Conservation (phyloP, 2,797 vertebrate genomes). For the Onychomys arenicola region DNA sequence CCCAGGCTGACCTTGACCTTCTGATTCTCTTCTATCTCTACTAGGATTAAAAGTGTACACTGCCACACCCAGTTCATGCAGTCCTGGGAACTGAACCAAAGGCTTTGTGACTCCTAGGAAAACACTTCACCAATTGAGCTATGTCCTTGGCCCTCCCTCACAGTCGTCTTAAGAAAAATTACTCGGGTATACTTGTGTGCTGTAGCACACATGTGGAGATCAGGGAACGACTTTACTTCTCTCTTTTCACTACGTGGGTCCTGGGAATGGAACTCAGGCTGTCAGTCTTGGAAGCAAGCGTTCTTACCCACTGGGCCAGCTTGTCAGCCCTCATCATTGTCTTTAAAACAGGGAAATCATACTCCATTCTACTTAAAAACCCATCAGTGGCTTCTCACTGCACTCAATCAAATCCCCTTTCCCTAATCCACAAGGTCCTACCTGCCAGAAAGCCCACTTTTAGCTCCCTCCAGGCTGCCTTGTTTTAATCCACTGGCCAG, state of each 20-base stretch:
- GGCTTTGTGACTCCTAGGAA: not conserved
- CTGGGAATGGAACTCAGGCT: not conserved
- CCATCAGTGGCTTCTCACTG: not conserved
- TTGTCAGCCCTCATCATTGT: not conserved
- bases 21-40: not conserved
- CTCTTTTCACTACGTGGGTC: not conserved
- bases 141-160: not conserved
- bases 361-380: slow-evolving; percentile 9
- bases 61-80: not conserved
- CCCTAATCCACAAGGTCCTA: not conserved
- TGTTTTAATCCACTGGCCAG: not conserved
- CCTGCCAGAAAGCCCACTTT: not conserved
- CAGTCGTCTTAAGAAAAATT: not conserved
- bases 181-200: not conserved
- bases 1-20: not conserved
- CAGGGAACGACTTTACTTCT: not conserved
- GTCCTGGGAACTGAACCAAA: not conserved
- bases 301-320: not conserved
- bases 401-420: not conserved
- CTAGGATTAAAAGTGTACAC: not conserved
- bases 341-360: slow-evolving; percentile 2
- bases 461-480: not conserved
- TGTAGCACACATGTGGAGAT: not conserved
- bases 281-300: too few species aligned
- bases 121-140: not conserved